phyloP scores from a whole-genome alignment of 2,888 invertebrate genomes.

The Cosmia pyralina region DNA sequence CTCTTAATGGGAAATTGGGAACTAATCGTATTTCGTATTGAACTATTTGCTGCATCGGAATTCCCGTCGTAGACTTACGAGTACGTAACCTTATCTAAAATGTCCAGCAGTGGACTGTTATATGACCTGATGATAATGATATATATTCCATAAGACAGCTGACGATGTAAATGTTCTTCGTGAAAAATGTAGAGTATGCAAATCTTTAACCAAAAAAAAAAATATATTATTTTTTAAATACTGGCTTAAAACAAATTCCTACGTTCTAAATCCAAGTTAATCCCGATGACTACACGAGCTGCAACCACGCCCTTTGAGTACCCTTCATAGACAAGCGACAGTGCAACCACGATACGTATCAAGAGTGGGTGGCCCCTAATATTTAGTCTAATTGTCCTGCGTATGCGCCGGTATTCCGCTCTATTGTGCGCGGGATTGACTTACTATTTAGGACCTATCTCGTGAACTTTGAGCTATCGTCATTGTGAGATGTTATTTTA shows the following conservation, averaged over 20 bases:
- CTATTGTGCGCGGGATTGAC: constrained; percentile 57
- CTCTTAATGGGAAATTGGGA: not conserved
- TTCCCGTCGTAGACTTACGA: no score
- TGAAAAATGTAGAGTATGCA: no score
- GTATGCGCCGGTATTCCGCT: constrained; percentile 51
- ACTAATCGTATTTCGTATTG: no score
- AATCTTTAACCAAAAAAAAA: no score
- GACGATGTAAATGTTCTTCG: no score
- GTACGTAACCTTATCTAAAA: no score
- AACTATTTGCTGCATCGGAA: no score
- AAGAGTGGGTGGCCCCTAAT: constrained; percentile 75
- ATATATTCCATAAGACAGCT: not conserved
- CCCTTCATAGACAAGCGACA: constrained; percentile 42
- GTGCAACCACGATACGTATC: constrained; percentile 53
- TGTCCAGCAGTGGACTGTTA: no score
- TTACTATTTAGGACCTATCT: constrained; percentile 45
- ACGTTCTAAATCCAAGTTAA: constrained; percentile 24
- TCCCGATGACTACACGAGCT: constrained; percentile 29
- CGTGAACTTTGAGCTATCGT: constrained; percentile 3
- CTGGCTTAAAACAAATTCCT: not conserved
- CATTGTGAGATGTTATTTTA: constrained; percentile 24
- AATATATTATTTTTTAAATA: no score
- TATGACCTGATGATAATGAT: not conserved
- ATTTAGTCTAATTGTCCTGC: constrained; percentile 69
- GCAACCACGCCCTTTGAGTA: constrained; percentile 46